Percentiles rank a stretch among this genome's conserved stretches.
Conservation (phyloP, 1,140 invertebrate genomes). For the Pogonognathellus flavescens region DNA sequence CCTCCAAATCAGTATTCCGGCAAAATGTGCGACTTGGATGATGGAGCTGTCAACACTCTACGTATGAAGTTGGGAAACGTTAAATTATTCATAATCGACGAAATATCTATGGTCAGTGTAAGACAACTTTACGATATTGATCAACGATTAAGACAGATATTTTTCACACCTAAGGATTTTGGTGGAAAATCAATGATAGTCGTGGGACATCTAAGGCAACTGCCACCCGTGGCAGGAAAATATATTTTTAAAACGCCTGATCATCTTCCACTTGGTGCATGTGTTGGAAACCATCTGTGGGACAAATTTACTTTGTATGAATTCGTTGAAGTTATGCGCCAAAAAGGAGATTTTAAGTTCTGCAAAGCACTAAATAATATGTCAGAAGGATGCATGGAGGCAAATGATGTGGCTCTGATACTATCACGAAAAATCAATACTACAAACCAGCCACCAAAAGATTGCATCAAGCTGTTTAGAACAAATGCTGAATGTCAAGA, state of each 20-base stretch:
- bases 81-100: conserved; percentile 70
- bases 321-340: conserved; percentile 57
- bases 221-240: conserved; percentile 63
- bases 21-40: too few relatives aligned
- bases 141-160: conserved; percentile 68
- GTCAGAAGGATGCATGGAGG: conserved; percentile 32
- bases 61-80: conserved; percentile 53
- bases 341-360: conserved; percentile 43
- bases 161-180: conserved; percentile 65
- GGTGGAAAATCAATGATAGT: too few relatives aligned
- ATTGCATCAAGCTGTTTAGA: conserved; percentile 5
- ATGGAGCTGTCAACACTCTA: too few relatives aligned
- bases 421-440: not conserved
- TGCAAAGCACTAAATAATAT: conserved; percentile 45
- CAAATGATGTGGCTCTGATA: conserved; percentile 36
- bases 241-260: too few relatives aligned
- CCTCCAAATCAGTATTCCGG: too few relatives aligned
- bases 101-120: conserved; percentile 70
- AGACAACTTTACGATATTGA: conserved; percentile 68
- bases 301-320: conserved; percentile 45
- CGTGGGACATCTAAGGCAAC: conserved; percentile 66
- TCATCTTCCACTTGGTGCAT: too few relatives aligned
- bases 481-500: conserved; percentile 27
- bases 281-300: conserved; percentile 24
- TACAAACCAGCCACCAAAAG: not conserved